phyloP scores from a whole-genome alignment of 2,888 invertebrate genomes.

The Galerucella nymphaeae region DNA sequence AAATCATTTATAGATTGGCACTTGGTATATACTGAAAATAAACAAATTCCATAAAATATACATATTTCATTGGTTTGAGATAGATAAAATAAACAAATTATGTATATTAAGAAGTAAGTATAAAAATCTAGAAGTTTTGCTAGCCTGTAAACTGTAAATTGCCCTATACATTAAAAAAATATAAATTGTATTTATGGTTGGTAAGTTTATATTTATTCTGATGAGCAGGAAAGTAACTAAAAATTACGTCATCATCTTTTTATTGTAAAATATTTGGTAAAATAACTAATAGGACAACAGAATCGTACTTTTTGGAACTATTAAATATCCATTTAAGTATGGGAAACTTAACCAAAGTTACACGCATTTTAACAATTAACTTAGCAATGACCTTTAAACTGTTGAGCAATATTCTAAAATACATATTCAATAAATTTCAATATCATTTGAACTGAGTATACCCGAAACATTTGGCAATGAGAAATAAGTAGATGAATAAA shows the following conservation, averaged over 20 bases:
- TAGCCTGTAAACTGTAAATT: no score
- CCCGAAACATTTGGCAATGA: background rate
- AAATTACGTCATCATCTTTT: no score
- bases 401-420: background rate
- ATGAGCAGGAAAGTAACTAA: no score
- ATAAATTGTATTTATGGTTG: no score
- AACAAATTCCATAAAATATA: slow-evolving; percentile 7
- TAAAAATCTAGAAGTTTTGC: no score
- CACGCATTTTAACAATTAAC: background rate
- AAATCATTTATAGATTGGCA: slow-evolving; percentile 45
- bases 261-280: background rate
- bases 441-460: background rate
- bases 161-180: no score
- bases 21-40: slow-evolving; percentile 37
- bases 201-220: no score
- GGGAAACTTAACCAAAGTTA: background rate
- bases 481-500: background rate
- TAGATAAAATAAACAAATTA: no score
- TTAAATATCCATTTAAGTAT: background rate
- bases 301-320: background rate
- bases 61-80: no score
- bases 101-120: no score
- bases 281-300: background rate
- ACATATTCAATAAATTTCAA: background rate
- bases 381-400: slow-evolving; percentile 8